Conservation (phyloP, 2,888 invertebrate genomes). For the Mesodorylaimus sp. region DNA sequence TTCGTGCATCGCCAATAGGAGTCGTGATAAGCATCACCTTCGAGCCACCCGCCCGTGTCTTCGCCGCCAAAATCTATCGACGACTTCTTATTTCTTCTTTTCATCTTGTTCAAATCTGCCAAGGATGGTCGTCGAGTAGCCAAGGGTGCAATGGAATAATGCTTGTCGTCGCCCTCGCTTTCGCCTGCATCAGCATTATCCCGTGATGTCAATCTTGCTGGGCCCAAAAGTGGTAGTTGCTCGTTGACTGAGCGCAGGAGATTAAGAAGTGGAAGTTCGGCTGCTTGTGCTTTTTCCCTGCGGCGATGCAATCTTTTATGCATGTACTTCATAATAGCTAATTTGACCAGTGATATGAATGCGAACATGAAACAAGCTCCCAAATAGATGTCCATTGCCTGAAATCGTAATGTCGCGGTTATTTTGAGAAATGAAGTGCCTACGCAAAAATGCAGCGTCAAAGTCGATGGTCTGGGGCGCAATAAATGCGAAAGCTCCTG, state of each 20-base stretch:
- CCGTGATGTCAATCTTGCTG: too few relatives aligned
- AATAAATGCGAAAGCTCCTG: too few relatives aligned
- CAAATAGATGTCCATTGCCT: conserved; percentile 10
- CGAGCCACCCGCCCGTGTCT: too few relatives aligned
- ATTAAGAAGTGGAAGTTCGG: too few relatives aligned
- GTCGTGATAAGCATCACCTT: background rate
- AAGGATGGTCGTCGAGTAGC: background rate
- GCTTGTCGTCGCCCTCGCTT: background rate
- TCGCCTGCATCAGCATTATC: too few relatives aligned
- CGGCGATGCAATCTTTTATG: conserved; percentile 19
- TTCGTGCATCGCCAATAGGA: background rate
- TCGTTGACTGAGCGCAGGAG: background rate
- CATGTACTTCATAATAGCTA: conserved; percentile 26
- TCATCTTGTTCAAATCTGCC: too few relatives aligned
- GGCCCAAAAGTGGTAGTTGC: background rate
- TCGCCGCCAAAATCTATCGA: too few relatives aligned
- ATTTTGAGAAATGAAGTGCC: background rate
- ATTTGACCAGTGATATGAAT: conserved; percentile 24
- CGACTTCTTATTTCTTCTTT: too few relatives aligned
- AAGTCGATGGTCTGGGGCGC: background rate
- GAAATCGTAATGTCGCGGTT: too few relatives aligned
- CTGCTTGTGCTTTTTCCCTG: too few relatives aligned
- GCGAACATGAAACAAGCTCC: conserved; percentile 26
- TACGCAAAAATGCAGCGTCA: background rate
- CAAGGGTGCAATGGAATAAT: background rate